Percentiles rank a stretch among this genome's conserved stretches.
Evolutionary conservation across 1,140 invertebrate genomes (phyloP).

Genomic region (Hormaphis cornu): DNA sequence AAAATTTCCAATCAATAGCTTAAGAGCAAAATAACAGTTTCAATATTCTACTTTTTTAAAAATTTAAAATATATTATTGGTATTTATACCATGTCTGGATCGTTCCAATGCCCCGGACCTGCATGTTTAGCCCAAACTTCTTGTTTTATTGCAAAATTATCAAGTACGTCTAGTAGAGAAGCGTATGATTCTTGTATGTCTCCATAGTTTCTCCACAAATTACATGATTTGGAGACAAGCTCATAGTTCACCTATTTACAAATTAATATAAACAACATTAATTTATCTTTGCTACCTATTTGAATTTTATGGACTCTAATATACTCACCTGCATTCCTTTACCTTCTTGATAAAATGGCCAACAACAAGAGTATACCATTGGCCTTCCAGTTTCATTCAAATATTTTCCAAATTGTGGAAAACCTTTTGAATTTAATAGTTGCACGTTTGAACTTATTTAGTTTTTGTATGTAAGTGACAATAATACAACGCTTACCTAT

Average conservation of each 20-base stretch:
- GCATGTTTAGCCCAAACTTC: slow-evolving; percentile 58
- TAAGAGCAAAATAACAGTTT: slow-evolving; percentile 38
- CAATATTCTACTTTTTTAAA: background rate
- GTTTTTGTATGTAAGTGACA: background rate
- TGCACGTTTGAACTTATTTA: background rate
- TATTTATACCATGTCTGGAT: slow-evolving; percentile 72
- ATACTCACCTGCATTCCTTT: slow-evolving; percentile 41
- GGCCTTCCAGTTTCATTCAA: slow-evolving; percentile 69
- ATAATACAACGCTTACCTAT: slow-evolving; percentile 25
- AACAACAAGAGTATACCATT: slow-evolving; percentile 81
- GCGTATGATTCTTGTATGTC: slow-evolving; percentile 76
- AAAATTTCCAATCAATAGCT: slow-evolving; percentile 77
- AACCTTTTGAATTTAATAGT: slow-evolving; percentile 47
- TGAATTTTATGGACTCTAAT: background rate
- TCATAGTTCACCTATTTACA: slow-evolving; percentile 57
- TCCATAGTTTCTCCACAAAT: slow-evolving; percentile 79
- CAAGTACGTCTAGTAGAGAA: slow-evolving; percentile 59
- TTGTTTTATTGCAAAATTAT: slow-evolving; percentile 69
- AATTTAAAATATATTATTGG: background rate
- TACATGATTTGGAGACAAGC: slow-evolving; percentile 59
- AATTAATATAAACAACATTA: background rate
- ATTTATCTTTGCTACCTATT: too few relatives aligned
- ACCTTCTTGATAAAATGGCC: slow-evolving; percentile 66
- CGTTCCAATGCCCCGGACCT: slow-evolving; percentile 82
- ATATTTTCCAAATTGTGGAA: slow-evolving; percentile 60